A percentile compares a stretch with the other conserved stretches of the same genome.
Conservation (phyloP, 2,113 vertebrate genomes). For the Embiotoca jacksoni region DNA sequence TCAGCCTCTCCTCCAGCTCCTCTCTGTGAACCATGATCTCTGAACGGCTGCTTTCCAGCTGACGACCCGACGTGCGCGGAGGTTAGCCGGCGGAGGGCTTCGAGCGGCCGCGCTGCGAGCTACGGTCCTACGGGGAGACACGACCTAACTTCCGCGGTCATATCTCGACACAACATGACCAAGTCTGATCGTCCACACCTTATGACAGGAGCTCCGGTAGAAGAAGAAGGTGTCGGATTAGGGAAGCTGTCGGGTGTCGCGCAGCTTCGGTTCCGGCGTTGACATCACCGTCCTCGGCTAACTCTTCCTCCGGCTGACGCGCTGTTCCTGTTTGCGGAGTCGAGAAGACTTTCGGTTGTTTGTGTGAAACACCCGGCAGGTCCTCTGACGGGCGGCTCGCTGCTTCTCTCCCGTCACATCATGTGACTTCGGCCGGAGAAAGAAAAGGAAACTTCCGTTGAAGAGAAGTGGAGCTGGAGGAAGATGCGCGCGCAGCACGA, state of each 20-base stretch:
- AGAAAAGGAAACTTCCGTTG: constrained; percentile 49
- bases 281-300: constrained; percentile 23
- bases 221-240: background rate
- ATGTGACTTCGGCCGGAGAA: constrained; percentile 68
- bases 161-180: background rate
- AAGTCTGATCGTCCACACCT: background rate
- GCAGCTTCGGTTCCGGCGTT: constrained; percentile 40
- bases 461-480: constrained; percentile 22
- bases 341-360: constrained; percentile 7
- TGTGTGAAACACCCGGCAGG: background rate
- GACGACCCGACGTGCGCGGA: constrained; percentile 24
- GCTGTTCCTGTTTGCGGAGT: constrained; percentile 22
- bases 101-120: background rate
- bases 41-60: background rate
- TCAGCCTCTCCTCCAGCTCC: constrained; percentile 85
- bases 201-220: background rate
- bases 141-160: background rate
- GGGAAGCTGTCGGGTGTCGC: constrained; percentile 22
- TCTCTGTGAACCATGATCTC: constrained; percentile 78
- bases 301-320: constrained; percentile 27
- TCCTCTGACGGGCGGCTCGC: constrained; percentile 50
- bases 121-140: background rate
- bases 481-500: background rate
- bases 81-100: background rate
- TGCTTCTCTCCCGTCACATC: constrained; percentile 57